Base-by-base conservation (phyloP, 2,888 invertebrate genomes). In the Drosophila merina region DNA sequence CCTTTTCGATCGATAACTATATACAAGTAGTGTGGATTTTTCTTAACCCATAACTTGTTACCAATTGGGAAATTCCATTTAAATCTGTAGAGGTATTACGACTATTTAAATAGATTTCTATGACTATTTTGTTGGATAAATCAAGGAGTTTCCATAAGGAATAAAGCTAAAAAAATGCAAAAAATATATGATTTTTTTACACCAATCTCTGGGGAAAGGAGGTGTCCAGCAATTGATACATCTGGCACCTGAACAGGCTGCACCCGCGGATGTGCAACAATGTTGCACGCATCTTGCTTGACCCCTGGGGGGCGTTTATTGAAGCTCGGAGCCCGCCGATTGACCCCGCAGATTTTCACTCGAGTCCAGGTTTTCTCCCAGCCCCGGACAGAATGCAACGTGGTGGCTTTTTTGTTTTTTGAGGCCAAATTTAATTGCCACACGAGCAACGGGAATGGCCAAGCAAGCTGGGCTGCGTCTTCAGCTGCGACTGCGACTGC, bases 391-490 rank as follows among this genome's bases (percentile, higher is more conserved):
- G 54, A 49, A 45, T 44, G 45, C 55, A 48, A 42, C 45, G 45
- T 30, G 50, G 49, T 42, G 50, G 40, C 55, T 36, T 42, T 42
- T 42, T 42, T 42, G 14, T 66, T 72, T 80, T 81, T 86, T 81
- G 87, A 81, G 81, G 81, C 81, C 81, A 81, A 86, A 81, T 86
- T 81, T 81, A 81, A 81, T 81, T 84, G 81, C 81, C 74, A 79
- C 4, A 9, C 44, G 44, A 25, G 44, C 44, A 44, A 44, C 44
- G 25, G 44, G 44, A 42, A 42, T 20, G 42, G 14, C 12, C 38
- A 5, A 12, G 5, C 1, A 4, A 10, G 4, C 9, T 10, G 10
- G 33, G 33, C 33, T 10, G 20, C 20, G 20, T 20, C 20, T 20
- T 2, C 20, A 20, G 20, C 20, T 20, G 20, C 20, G 20, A 20